Evolutionary conservation across 2,797 vertebrate species (phyloP).

Genomic region (Pipistrellus kuhlii): DNA sequence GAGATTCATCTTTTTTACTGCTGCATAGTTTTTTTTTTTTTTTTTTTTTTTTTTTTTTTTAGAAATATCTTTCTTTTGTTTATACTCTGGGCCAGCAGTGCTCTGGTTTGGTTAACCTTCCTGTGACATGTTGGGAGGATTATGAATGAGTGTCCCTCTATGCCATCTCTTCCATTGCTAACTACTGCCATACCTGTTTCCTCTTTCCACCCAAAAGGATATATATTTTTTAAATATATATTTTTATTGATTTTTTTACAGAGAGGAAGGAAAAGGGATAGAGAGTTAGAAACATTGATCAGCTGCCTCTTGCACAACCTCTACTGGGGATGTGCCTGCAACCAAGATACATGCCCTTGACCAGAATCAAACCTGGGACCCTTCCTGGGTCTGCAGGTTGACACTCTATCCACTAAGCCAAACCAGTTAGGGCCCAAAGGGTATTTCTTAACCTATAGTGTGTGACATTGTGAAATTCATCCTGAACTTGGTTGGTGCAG

Average conservation of each 20-base stretch:
- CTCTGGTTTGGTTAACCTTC: background rate
- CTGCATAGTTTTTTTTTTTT: background rate
- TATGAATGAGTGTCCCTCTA: background rate
- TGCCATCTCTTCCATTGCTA: background rate
- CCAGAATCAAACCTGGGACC: too few species aligned
- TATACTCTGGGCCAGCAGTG: background rate
- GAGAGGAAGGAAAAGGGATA: too few species aligned
- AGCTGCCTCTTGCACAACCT: too few species aligned
- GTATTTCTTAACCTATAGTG: background rate
- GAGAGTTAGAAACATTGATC: too few species aligned
- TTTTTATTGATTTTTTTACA: too few species aligned
- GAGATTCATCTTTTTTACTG: too few species aligned
- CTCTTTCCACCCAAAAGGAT: background rate
- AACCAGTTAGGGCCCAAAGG: background rate
- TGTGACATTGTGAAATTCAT: background rate
- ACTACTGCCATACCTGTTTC: background rate
- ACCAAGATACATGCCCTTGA: too few species aligned
- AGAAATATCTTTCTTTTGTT: slow-evolving; percentile 13
- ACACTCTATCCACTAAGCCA: too few species aligned
- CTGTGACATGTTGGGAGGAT: background rate
- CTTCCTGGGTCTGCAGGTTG: too few species aligned
- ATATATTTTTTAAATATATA: background rate
- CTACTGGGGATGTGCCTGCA: too few species aligned
- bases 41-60: background rate
- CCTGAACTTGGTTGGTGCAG: background rate